phyloP scores from a whole-genome alignment of 2,113 vertebrate genomes.

The Sinocyclocheilus rhinocerous region DNA sequence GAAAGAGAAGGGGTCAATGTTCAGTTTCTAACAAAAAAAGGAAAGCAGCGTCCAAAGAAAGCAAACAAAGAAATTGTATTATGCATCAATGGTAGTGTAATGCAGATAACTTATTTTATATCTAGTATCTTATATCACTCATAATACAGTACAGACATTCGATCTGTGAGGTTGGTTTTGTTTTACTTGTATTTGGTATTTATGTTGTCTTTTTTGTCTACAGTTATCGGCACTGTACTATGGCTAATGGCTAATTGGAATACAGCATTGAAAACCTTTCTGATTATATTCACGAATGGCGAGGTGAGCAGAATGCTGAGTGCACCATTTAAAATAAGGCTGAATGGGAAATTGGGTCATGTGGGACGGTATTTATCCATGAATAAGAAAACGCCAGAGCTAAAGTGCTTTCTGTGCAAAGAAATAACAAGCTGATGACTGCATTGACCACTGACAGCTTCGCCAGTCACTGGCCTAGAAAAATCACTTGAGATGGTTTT shows the following conservation, averaged over 20 bases:
- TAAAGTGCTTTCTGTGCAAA: neutral
- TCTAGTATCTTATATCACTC: neutral
- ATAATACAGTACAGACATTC: too few relatives aligned
- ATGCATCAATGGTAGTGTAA: neutral
- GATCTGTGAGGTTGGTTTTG: neutral
- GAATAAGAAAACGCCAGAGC: neutral
- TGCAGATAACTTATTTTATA: neutral
- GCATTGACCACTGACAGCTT: slow-evolving; percentile 23
- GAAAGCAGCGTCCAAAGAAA: neutral
- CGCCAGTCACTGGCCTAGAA: slow-evolving; percentile 16
- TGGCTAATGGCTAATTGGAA: neutral
- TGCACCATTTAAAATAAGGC: neutral
- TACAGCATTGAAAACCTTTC: neutral
- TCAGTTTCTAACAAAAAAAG: slow-evolving; percentile 19
- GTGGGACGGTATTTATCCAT: neutral
- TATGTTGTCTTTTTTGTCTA: too few relatives aligned
- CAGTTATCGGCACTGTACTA: neutral
- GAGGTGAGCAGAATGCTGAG: slow-evolving; percentile 21
- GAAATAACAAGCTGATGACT: slow-evolving; percentile 25
- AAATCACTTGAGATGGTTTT: slow-evolving; percentile 1
- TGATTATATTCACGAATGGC: neutral
- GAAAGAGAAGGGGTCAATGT: slow-evolving; percentile 39
- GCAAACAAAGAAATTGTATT: slow-evolving; percentile 27
- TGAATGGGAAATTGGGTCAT: slow-evolving; percentile 27
- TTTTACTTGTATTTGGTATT: neutral